A percentile compares a stretch with the other conserved stretches of the same genome.
phyloP scores from a whole-genome alignment of 2,797 vertebrate species.

The Aplochiton taeniatus region DNA sequence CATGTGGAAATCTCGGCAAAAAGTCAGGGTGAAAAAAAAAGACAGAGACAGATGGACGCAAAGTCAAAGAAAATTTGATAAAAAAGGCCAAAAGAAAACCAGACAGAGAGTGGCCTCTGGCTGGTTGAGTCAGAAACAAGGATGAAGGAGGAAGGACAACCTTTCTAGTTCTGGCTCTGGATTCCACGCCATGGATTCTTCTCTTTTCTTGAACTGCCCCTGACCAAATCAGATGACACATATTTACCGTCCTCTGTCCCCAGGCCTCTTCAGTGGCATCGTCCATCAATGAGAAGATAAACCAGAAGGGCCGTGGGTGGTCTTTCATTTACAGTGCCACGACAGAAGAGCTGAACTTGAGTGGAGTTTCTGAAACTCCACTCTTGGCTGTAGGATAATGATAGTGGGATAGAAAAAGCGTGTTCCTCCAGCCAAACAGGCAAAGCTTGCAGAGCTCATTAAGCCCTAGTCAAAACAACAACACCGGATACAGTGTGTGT shows the following conservation, averaged over 20 bases:
- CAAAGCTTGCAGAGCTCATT: constrained; percentile 6
- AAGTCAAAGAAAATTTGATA: too few species aligned
- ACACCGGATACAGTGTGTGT: constrained; percentile 34
- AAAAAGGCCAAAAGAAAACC: constrained; percentile 52
- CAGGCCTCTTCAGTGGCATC: not conserved
- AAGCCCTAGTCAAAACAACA: constrained; percentile 30
- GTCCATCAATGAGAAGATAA: constrained; percentile 7
- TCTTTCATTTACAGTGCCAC: not conserved
- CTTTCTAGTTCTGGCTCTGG: not conserved
- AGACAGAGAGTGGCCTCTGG: not conserved
- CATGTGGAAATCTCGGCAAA: constrained; percentile 31
- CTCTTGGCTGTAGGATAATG: constrained; percentile 14
- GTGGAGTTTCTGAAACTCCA: constrained; percentile 11
- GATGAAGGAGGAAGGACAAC: not conserved
- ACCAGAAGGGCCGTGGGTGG: not conserved
- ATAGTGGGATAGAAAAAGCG: constrained; percentile 4
- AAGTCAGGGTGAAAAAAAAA: constrained; percentile 65
- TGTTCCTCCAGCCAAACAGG: constrained; percentile 20
- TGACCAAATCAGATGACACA: constrained; percentile 19
- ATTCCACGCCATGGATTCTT: not conserved
- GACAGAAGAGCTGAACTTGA: not conserved
- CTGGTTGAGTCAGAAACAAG: not conserved
- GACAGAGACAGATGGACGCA: not conserved
- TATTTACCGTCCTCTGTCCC: constrained; percentile 17
- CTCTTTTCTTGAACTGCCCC: not conserved